These are phyloP conservation scores for Nasua narica DNA, from an alignment of 2,797 vertebrate species.

Conservation along the genomic window DNA sequence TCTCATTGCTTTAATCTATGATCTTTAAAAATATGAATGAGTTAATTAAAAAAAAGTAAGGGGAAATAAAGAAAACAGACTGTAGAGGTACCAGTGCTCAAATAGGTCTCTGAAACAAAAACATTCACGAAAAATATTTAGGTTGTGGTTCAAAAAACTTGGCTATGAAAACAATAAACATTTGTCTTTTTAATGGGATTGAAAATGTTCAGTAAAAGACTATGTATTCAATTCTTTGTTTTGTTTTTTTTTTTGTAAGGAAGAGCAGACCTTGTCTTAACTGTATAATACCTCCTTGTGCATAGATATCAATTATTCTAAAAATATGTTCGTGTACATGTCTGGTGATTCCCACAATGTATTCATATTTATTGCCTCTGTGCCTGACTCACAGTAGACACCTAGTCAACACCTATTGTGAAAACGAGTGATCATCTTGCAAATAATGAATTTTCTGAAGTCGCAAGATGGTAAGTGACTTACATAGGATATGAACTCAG, in stretches of 20 bases:
- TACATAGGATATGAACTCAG: neutral
- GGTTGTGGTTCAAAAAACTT: neutral
- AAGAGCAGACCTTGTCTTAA: neutral
- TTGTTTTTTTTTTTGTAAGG: neutral
- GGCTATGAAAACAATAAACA: neutral
- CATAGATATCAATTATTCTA: neutral
- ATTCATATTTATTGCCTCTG: neutral
- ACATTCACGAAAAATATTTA: neutral
- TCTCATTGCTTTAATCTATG: neutral
- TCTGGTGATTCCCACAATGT: neutral
- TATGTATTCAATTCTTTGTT: neutral
- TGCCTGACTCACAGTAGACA: neutral
- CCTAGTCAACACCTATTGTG: neutral
- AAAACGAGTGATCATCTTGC: neutral
- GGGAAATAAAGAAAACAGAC: neutral
- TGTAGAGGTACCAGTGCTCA: neutral
- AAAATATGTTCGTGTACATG: neutral
- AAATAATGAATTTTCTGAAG: neutral
- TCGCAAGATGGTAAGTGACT: neutral
- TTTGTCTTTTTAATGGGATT: neutral
- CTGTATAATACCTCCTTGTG: neutral
- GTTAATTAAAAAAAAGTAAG: neutral
- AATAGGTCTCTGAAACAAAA: conserved; percentile 44
- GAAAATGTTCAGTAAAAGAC: neutral
- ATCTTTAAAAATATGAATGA: neutral